A percentile compares a stretch with the other conserved stretches of the same genome.
Evolutionary conservation across 2,797 vertebrate genomes (phyloP).

Genomic region (Tapirus indicus): DNA sequence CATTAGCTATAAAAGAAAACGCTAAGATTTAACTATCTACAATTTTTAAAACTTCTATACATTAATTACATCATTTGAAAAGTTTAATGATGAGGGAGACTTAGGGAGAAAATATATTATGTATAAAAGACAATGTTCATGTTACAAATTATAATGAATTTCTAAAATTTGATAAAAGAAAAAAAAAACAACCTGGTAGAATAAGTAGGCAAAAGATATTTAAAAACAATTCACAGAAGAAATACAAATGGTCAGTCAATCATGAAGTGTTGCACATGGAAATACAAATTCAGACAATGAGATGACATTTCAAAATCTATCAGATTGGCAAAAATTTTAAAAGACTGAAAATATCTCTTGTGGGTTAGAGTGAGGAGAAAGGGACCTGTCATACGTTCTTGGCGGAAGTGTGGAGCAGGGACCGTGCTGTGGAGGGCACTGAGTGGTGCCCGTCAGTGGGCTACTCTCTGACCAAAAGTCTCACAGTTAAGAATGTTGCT

Average conservation of each 20-base stretch:
- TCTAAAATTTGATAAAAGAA: background rate
- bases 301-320: background rate
- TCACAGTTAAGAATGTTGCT: background rate
- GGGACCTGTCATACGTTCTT: too few species aligned
- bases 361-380: background rate
- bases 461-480: background rate
- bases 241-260: background rate
- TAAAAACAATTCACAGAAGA: background rate
- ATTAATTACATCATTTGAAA: background rate
- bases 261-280: background rate
- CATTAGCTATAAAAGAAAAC: background rate
- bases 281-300: background rate
- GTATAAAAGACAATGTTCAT: background rate
- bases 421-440: background rate
- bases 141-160: slow-evolving; percentile 8
- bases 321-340: background rate
- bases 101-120: background rate
- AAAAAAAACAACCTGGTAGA: background rate
- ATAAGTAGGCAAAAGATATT: background rate
- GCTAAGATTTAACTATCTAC: background rate
- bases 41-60: background rate
- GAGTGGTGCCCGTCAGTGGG: background rate
- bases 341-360: background rate
- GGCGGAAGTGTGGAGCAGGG: background rate
- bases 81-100: background rate